Percentiles rank a stretch among this genome's conserved stretches.
Conservation (phyloP, 2,113 vertebrate species). For the Terrapene triunguis region DNA sequence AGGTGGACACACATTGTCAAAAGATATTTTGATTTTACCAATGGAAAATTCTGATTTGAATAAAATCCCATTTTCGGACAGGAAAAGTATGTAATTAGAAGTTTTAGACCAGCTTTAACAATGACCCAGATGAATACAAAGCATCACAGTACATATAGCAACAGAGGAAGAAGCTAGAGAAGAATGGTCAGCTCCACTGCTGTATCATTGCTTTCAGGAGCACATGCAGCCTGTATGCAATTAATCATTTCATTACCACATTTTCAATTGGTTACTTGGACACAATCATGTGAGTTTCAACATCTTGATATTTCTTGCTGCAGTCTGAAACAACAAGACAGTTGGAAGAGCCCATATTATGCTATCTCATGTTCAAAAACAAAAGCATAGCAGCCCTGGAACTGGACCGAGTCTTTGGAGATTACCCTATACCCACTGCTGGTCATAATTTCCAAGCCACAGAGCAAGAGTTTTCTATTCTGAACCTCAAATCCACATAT, state of each 20-base stretch:
- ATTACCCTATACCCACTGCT: background rate
- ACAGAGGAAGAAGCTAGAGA: background rate
- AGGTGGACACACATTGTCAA: background rate
- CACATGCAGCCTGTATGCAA: background rate
- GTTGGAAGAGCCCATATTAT: too few species aligned
- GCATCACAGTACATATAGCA: slow-evolving; percentile 2
- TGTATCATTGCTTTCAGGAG: rapidly evolving
- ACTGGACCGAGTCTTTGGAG: too few species aligned
- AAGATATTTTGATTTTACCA: background rate
- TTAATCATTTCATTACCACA: background rate
- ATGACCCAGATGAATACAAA: background rate
- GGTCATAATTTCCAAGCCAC: background rate
- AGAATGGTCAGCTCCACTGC: background rate
- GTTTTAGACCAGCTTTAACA: slow-evolving; percentile 39
- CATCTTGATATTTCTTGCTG: background rate
- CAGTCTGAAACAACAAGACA: background rate
- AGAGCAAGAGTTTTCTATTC: background rate
- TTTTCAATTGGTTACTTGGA: background rate
- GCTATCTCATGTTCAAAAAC: too few species aligned
- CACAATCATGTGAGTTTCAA: background rate
- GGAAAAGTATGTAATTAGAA: background rate
- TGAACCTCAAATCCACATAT: too few species aligned
- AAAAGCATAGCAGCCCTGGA: too few species aligned
- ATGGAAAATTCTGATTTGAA: background rate
- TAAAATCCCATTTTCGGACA: background rate